A percentile compares a stretch with the other conserved stretches of the same genome.
Evolutionary conservation across 2,113 vertebrate genomes (phyloP).

Genomic region (Theropithecus gelada): DNA sequence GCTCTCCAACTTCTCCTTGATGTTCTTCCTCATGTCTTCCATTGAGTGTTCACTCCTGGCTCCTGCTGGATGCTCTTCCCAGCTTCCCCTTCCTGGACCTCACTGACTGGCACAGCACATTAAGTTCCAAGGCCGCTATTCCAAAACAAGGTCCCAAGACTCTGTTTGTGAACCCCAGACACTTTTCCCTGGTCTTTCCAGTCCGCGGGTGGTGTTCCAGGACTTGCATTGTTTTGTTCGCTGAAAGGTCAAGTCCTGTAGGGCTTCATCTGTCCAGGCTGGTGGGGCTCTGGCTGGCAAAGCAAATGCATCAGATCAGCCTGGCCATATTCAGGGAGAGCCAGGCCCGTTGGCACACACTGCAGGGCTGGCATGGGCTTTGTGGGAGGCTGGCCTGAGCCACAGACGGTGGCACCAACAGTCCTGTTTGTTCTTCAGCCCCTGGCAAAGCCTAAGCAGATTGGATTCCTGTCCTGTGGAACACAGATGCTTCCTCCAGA

Average conservation of each 20-base stretch:
- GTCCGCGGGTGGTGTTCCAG: not conserved
- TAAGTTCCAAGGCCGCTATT: not conserved
- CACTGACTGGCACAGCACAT: not conserved
- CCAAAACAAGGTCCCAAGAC: not conserved
- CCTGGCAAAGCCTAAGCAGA: not conserved
- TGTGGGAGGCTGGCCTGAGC: not conserved
- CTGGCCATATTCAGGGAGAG: not conserved
- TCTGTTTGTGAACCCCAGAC: not conserved
- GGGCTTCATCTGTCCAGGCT: not conserved
- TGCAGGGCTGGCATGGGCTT: not conserved
- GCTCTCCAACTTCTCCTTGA: not conserved
- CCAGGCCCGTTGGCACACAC: conserved; percentile 6
- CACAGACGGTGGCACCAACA: not conserved
- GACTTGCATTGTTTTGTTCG: not conserved
- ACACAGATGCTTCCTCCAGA: conserved; percentile 29
- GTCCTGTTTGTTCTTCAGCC: conserved; percentile 5
- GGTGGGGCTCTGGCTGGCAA: not conserved
- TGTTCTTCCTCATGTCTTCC: not conserved
- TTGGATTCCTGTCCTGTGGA: not conserved
- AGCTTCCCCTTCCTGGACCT: not conserved
- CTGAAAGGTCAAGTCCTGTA: not conserved
- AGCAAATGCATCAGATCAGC: not conserved
- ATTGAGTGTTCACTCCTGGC: not conserved
- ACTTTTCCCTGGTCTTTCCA: not conserved
- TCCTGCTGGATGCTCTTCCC: not conserved